A percentile compares a stretch with the other conserved stretches of the same genome.
These are phyloP conservation scores for Drosophila quinaria DNA, from an alignment of 2,888 invertebrate species.

Conservation along the genomic window DNA sequence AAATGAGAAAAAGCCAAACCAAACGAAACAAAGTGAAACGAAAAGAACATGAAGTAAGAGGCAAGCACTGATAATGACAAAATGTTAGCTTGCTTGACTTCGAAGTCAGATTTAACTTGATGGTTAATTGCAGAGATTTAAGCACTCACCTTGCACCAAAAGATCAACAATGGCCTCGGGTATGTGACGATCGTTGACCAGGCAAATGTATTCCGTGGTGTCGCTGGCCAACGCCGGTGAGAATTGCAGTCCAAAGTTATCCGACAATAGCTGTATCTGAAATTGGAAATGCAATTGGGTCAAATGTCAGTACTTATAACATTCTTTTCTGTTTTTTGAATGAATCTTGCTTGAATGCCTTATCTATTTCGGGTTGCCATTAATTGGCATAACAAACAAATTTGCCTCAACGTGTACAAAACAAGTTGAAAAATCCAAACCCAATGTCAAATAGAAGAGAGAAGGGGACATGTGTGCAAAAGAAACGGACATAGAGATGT, in stretches of 20 bases:
- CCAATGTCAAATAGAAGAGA: neutral
- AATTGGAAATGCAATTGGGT: constrained; percentile 32
- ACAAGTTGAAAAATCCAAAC: constrained; percentile 31
- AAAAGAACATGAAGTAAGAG: constrained; percentile 11
- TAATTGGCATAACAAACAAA: constrained; percentile 59
- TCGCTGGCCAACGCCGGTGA: constrained; percentile 88
- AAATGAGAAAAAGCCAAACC: constrained; percentile 38
- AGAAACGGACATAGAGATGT: constrained; percentile 44
- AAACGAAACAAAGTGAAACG: constrained; percentile 17
- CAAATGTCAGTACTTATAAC: constrained; percentile 20
- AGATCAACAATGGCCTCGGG: constrained; percentile 89
- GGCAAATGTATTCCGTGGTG: constrained; percentile 89
- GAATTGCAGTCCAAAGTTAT: constrained; percentile 88
- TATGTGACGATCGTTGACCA: constrained; percentile 89
- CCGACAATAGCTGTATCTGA: constrained; percentile 87
- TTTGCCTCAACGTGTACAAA: constrained; percentile 52
- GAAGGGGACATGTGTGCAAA: neutral
- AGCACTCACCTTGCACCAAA: constrained; percentile 89
- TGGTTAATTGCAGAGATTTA: neutral
- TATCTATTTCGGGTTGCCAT: constrained; percentile 38
- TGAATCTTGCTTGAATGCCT: constrained; percentile 10
- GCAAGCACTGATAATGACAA: constrained; percentile 26
- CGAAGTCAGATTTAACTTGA: neutral
- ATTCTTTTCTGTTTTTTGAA: too few species aligned
- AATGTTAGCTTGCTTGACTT: constrained; percentile 2